These are phyloP conservation scores for Oncorhynchus keta DNA, from an alignment of 2,113 vertebrate genomes.

Conservation along the genomic window DNA sequence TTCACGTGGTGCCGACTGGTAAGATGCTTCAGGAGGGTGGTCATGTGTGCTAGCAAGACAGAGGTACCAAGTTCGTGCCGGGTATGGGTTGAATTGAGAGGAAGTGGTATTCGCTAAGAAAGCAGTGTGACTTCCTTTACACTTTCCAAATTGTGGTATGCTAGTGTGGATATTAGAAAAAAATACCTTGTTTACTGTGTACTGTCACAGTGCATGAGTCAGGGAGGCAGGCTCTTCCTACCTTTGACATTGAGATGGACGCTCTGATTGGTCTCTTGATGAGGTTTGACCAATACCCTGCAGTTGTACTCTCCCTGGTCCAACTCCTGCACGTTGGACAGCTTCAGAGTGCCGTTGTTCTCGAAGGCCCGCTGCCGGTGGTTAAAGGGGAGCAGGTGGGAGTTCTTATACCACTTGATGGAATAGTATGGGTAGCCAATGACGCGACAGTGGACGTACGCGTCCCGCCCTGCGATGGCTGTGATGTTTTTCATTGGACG, in stretches of 20 bases:
- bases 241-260: slow-evolving; percentile 94
- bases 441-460: slow-evolving; percentile 95
- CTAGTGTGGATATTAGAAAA: no score
- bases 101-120: no score
- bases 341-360: slow-evolving; percentile 94
- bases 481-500: slow-evolving; percentile 99
- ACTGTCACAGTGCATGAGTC: background rate
- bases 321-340: slow-evolving; percentile 93
- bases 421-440: slow-evolving; percentile 98
- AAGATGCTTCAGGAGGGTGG: no score
- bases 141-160: no score
- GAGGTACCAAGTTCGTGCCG: no score
- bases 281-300: slow-evolving; percentile 93
- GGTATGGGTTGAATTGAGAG: no score
- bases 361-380: slow-evolving; percentile 97
- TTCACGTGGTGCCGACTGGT: no score
- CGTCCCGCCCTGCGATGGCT: slow-evolving; percentile 93
- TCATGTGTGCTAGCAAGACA: no score
- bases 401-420: slow-evolving; percentile 99
- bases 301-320: slow-evolving; percentile 97
- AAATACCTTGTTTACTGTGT: no score
- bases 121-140: no score
- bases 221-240: slow-evolving; percentile 52
- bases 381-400: slow-evolving; percentile 93
- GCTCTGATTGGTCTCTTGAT: slow-evolving; percentile 94